These are phyloP conservation scores for Psittacus erithacus DNA, from an alignment of 2,113 vertebrate genomes.

Conservation along the genomic window DNA sequence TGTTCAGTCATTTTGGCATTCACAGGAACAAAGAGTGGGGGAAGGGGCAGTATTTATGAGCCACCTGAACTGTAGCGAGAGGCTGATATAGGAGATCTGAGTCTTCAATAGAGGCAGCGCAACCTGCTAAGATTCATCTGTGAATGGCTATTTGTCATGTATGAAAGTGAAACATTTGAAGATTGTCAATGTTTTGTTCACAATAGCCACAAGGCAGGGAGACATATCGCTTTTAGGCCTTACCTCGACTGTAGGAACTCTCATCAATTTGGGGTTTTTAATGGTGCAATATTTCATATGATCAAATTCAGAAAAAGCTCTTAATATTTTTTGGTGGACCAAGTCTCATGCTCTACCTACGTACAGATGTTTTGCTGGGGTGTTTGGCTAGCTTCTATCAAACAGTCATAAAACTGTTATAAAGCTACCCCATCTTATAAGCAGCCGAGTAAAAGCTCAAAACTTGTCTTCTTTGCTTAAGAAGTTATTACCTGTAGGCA, in stretches of 20 bases:
- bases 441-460: not conserved
- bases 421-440: not conserved
- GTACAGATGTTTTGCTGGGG: not conserved
- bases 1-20: not conserved
- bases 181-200: not conserved
- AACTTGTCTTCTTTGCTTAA: not conserved
- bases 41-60: not conserved
- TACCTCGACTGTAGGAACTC: not conserved
- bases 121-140: constrained; percentile 5
- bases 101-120: not conserved
- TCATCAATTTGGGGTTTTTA: not conserved
- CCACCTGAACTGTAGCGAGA: not conserved
- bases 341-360: not conserved
- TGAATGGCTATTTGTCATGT: not conserved
- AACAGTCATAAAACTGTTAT: not conserved
- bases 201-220: not conserved
- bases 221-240: not conserved
- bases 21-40: not conserved
- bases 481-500: not conserved
- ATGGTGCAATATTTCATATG: not conserved
- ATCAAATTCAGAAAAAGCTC: not conserved
- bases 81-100: not conserved
- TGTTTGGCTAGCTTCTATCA: not conserved
- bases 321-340: not conserved
- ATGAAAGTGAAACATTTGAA: constrained; percentile 9